Percentiles rank a stretch among this genome's conserved stretches.
Conservation (phyloP, 2,888 invertebrate genomes). For the Pyrocoelia pectoralis region DNA sequence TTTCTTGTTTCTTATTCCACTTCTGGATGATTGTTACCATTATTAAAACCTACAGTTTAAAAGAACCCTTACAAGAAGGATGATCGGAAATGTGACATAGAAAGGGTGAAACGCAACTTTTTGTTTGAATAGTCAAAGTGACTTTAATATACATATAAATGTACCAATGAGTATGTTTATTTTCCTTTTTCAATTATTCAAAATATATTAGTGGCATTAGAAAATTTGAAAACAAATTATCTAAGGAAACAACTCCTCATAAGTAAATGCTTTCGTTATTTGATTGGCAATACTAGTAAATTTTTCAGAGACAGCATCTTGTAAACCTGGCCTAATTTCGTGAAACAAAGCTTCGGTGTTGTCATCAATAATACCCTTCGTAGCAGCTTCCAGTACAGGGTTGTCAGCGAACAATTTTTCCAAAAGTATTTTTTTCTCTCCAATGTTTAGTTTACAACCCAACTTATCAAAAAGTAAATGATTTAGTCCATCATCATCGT, state of each 20-base stretch:
- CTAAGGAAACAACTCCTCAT: constrained; percentile 12
- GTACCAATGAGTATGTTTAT: no score
- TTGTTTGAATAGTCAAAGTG: no score
- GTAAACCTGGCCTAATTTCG: constrained; percentile 5
- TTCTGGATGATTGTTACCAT: no score
- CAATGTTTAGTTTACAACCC: not conserved
- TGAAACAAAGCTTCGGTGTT: constrained; percentile 5
- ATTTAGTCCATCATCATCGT: not conserved
- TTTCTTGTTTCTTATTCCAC: no score
- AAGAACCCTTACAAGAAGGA: no score
- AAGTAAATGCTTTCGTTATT: constrained; percentile 6
- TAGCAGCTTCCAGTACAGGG: not conserved
- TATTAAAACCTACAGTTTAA: no score
- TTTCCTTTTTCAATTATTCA: no score
- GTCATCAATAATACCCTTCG: constrained; percentile 3
- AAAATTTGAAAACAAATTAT: no score
- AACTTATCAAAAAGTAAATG: not conserved
- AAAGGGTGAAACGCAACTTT: no score
- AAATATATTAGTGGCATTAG: no score
- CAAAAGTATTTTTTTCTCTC: not conserved
- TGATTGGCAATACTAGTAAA: not conserved
- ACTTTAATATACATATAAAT: no score
- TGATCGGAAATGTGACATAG: no score
- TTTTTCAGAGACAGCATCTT: not conserved
- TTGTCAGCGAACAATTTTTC: constrained; percentile 2